Conservation (phyloP, 2,797 vertebrate genomes). For the Pelodytes ibericus region DNA sequence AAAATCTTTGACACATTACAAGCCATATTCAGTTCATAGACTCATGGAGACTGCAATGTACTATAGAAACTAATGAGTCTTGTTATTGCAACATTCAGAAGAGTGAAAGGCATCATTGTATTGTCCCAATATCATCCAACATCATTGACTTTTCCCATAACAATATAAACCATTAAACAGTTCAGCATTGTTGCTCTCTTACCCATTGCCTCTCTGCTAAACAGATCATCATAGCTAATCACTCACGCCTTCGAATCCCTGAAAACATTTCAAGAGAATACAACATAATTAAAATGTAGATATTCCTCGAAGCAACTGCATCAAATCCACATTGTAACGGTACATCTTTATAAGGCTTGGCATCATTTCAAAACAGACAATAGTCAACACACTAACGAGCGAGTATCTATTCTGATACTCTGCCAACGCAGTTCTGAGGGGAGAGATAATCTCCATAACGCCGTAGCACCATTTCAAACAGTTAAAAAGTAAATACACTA, state of each 20-base stretch:
- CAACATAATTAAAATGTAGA: neutral
- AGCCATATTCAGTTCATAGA: no score
- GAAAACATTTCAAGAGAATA: neutral
- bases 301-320: neutral
- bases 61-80: no score
- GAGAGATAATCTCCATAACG: neutral
- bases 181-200: no score
- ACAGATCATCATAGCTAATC: neutral
- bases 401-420: neutral
- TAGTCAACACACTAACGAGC: neutral
- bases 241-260: neutral
- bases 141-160: no score
- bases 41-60: no score
- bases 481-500: neutral
- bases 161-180: no score
- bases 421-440: neutral
- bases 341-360: neutral
- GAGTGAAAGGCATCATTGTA: no score
- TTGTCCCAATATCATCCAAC: no score
- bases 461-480: neutral
- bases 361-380: neutral
- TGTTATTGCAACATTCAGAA: no score
- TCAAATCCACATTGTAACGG: neutral
- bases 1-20: no score
- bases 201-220: no score